Evolutionary conservation across 1,140 invertebrate species (phyloP), one percentile per base, ranked within the genome.

Genomic region (Heterodera schachtii): DNA sequence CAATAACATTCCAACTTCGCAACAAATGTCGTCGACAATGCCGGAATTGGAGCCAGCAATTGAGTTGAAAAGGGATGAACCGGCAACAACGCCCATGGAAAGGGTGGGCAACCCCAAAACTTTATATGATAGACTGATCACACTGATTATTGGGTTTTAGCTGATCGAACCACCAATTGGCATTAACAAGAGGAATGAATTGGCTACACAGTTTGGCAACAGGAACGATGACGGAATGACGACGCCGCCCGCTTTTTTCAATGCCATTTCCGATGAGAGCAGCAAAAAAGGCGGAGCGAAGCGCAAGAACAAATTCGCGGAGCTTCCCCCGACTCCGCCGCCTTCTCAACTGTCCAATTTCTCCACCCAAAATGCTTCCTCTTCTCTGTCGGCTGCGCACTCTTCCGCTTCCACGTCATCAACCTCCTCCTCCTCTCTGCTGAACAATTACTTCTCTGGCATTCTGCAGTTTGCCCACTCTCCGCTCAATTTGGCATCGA

Each of bases 401-500:
- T 60, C 57, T 60, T 60, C 57, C 4, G 11, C 57, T 19, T 60
- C 57, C 16, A 60, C 11, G 13, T 60, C 57, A 16, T 16, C 57
- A 4, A 19, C 57, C 2, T 52, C 49, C 6, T 6, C 47, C 47
- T 52, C 67, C 44, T 71, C 69, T 13, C 44, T 71, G 31, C 44
- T 71, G 69, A 71, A 71, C 21, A 71, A 71, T 46, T 71, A 71
- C 69, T 46, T 71, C 69, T 71, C 69, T 11, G 69, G 69, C 41
- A 41, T 71, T 41, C 21, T 71, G 41, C 41, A 71, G 0, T 71
- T 43, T 6, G 21, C 69, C 6, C 44, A 41, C 3, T 71, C 69
- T 1, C 69, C 69, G n/a, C 41, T 46, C 69, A 71, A 71, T 31
- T 71, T 71, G 31, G 31, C 69, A 16, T 71, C 69, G 9, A 71